Percentiles rank a stretch among this genome's conserved stretches.
Conservation (phyloP, 2,797 vertebrate genomes). For the Knipowitschia caucasica region DNA sequence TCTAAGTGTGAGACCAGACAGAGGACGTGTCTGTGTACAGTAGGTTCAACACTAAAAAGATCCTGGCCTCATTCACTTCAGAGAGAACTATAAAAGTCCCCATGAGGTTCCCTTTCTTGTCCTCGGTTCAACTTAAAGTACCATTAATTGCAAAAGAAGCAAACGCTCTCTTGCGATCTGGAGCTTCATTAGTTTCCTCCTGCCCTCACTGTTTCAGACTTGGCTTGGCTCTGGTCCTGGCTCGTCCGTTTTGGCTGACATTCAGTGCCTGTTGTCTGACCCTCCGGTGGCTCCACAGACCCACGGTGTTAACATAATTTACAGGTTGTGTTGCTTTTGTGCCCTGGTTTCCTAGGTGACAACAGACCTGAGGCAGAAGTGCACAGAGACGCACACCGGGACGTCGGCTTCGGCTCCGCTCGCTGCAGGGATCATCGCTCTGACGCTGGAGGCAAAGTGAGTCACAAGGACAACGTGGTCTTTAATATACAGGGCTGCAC, state of each 20-base stretch:
- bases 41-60: no score
- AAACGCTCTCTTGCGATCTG: constrained; percentile 30
- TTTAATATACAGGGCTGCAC: neutral
- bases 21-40: no score
- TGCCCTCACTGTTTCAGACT: constrained; percentile 22
- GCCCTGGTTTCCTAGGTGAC: constrained; percentile 81
- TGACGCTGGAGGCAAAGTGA: constrained; percentile 86
- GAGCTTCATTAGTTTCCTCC: constrained; percentile 52
- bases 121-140: no score
- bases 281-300: constrained; percentile 39
- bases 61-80: no score
- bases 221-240: constrained; percentile 21
- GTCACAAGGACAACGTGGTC: constrained; percentile 22
- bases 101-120: no score
- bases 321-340: neutral
- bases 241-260: constrained; percentile 50
- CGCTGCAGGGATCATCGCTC: constrained; percentile 93
- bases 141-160: no score
- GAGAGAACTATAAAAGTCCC: no score
- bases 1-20: no score
- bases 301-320: constrained; percentile 12
- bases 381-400: constrained; percentile 94
- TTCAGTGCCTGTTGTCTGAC: constrained; percentile 44
- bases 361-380: constrained; percentile 92
- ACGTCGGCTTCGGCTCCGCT: constrained; percentile 93